phyloP scores from a whole-genome alignment of 1,140 invertebrate species.

The Drosophila busckii region DNA sequence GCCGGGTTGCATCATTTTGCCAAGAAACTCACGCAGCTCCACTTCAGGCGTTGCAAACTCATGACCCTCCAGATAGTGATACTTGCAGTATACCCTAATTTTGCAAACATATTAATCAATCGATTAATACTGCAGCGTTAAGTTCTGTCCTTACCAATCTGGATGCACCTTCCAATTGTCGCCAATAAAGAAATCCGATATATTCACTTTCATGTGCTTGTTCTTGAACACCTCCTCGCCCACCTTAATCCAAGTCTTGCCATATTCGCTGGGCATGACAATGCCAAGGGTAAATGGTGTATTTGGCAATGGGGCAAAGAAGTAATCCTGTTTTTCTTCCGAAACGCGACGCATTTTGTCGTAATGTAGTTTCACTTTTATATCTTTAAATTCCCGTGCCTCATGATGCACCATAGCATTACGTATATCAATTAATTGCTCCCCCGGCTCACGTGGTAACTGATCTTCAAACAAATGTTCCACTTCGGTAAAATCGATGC shows the following conservation, averaged over 20 bases:
- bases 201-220: constrained; percentile 83
- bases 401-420: constrained; percentile 86
- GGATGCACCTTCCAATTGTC: constrained; percentile 92
- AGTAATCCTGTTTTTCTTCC: constrained; percentile 90
- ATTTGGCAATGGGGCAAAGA: constrained; percentile 87
- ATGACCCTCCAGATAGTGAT: constrained; percentile 88
- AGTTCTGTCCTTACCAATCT: constrained; percentile 83
- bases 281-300: constrained; percentile 90
- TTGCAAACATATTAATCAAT: not conserved
- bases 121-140: constrained; percentile 1
- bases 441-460: constrained; percentile 79
- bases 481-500: constrained; percentile 96
- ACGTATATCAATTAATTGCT: constrained; percentile 82
- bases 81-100: constrained; percentile 90
- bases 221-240: constrained; percentile 85
- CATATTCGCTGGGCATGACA: constrained; percentile 88
- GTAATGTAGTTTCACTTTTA: constrained; percentile 88
- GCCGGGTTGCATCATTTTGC: constrained; percentile 80
- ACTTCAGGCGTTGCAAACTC: constrained; percentile 86
- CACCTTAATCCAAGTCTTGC: constrained; percentile 87
- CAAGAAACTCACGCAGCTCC: constrained; percentile 87
- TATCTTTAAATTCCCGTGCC: constrained; percentile 82
- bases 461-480: constrained; percentile 89
- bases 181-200: constrained; percentile 84
- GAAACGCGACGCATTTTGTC: constrained; percentile 90